phyloP scores from a whole-genome alignment of 2,113 vertebrate genomes.

The Ranitomeya variabilis region DNA sequence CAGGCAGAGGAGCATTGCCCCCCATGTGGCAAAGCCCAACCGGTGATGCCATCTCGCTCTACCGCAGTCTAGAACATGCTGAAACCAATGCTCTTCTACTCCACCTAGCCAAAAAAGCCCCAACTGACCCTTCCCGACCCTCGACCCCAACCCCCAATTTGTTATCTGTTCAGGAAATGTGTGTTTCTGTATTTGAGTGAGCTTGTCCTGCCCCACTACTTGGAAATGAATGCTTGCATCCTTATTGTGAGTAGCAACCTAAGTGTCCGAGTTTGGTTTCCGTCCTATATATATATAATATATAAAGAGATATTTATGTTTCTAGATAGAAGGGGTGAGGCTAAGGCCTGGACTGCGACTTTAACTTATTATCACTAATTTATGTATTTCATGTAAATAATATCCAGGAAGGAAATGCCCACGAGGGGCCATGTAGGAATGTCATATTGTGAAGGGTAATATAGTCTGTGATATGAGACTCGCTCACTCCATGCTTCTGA shows the following conservation, averaged over 20 bases:
- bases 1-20: slow-evolving; percentile 1
- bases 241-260: slow-evolving; percentile 46
- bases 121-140: not conserved
- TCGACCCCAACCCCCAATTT: slow-evolving; percentile 53
- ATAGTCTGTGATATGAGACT: slow-evolving; percentile 2
- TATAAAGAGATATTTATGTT: slow-evolving; percentile 54
- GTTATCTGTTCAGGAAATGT: slow-evolving; percentile 41
- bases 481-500: not conserved
- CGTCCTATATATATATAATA: slow-evolving; percentile 40
- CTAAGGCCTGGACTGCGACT: slow-evolving; percentile 14
- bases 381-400: slow-evolving; percentile 27
- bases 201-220: slow-evolving; percentile 1
- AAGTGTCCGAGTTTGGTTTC: slow-evolving; percentile 49
- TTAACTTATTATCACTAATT: not conserved
- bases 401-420: not conserved
- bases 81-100: not conserved
- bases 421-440: not conserved
- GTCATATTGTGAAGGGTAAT: slow-evolving; percentile 6
- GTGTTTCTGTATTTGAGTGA: slow-evolving; percentile 52
- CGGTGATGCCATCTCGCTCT: not conserved
- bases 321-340: slow-evolving; percentile 51
- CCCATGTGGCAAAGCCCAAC: slow-evolving; percentile 27
- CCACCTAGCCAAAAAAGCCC: not conserved
- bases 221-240: slow-evolving; percentile 53
- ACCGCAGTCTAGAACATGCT: slow-evolving; percentile 14